These are phyloP conservation scores for Tarsius wallacei DNA, from an alignment of 2,797 vertebrate species.

Conservation along the genomic window DNA sequence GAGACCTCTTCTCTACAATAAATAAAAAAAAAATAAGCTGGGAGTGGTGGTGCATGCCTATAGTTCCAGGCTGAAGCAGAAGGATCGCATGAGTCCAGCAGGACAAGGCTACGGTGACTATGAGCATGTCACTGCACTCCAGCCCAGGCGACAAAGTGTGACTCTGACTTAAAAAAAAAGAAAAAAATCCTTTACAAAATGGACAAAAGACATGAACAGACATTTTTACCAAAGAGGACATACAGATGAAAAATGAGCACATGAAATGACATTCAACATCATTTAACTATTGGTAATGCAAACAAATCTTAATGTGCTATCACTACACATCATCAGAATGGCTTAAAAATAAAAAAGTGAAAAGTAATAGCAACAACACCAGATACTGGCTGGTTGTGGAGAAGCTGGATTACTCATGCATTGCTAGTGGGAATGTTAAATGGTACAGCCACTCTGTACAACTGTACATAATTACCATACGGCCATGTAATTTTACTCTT, in stretches of 20 bases:
- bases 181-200: neutral
- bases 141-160: too few species aligned
- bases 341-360: neutral
- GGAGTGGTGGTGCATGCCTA: too few species aligned
- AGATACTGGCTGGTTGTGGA: neutral
- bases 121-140: too few species aligned
- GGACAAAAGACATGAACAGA: neutral
- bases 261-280: neutral
- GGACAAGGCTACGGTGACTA: too few species aligned
- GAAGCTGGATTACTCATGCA: neutral
- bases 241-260: neutral
- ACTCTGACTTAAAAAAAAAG: too few species aligned
- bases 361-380: neutral
- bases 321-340: neutral
- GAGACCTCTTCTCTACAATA: too few species aligned
- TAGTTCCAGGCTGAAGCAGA: too few species aligned
- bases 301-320: neutral
- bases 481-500: neutral
- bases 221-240: slow-evolving; percentile 22
- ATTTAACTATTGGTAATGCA: neutral
- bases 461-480: neutral
- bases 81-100: too few species aligned
- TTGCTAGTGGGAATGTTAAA: neutral
- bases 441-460: neutral
- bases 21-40: too few species aligned